Conservation (phyloP, 2,113 vertebrate species). For the Ciconia boyciana region DNA sequence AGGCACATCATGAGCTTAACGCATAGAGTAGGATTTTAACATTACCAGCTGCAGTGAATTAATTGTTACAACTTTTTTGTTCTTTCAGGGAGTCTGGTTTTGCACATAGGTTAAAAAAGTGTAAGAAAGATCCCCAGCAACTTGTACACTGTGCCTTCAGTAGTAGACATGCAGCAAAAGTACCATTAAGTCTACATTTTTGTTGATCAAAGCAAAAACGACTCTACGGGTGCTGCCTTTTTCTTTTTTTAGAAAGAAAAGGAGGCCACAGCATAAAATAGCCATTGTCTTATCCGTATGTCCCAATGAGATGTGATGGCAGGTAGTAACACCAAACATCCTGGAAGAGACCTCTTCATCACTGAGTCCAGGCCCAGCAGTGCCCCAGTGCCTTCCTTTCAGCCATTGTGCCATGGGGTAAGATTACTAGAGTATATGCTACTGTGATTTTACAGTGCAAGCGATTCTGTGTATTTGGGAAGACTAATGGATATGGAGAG, state of each 20-base stretch:
- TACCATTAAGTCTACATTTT: background rate
- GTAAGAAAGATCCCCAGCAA: background rate
- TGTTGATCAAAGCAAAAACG: background rate
- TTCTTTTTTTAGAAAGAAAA: background rate
- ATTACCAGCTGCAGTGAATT: background rate
- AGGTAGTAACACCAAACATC: background rate
- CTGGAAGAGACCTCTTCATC: background rate
- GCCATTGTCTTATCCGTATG: background rate
- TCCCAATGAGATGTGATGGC: background rate
- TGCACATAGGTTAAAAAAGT: background rate
- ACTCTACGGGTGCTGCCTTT: background rate
- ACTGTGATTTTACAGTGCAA: background rate
- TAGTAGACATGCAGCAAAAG: background rate
- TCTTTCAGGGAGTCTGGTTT: background rate
- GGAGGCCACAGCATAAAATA: background rate
- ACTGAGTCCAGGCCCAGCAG: background rate
- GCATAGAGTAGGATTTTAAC: constrained; percentile 8
- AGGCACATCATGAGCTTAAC: background rate
- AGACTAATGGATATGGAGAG: background rate
- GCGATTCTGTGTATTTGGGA: background rate
- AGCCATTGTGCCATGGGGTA: fast-evolving
- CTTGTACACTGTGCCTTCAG: background rate
- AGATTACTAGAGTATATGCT: background rate
- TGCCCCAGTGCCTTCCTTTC: background rate
- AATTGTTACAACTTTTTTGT: background rate